Evolutionary conservation across 2,888 invertebrate genomes (phyloP).

Genomic region (Lypha dubia): DNA sequence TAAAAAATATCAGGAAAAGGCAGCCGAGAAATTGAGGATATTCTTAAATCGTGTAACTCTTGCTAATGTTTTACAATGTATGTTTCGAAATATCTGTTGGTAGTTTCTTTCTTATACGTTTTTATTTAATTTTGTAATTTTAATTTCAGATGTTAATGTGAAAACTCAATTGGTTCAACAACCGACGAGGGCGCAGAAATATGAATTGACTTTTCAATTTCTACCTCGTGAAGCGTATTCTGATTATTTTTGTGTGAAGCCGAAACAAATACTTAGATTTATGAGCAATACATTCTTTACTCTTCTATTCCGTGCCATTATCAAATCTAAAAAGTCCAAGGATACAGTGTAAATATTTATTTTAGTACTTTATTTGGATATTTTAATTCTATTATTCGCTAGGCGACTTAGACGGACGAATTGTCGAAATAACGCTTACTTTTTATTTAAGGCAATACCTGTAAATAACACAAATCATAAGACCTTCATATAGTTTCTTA

Average conservation of each 20-base stretch:
- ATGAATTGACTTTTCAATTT: slow-evolving; percentile 89
- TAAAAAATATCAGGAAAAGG: slow-evolving; percentile 84
- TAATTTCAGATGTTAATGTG: slow-evolving; percentile 78
- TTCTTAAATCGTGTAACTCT: slow-evolving; percentile 91
- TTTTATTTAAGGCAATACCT: too few species aligned
- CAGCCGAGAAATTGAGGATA: slow-evolving; percentile 88
- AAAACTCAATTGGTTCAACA: slow-evolving; percentile 84
- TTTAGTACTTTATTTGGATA: neutral
- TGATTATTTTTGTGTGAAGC: slow-evolving; percentile 88
- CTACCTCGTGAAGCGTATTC: slow-evolving; percentile 90
- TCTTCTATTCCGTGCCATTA: slow-evolving; percentile 87
- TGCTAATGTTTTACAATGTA: slow-evolving; percentile 89
- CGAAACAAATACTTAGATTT: slow-evolving; percentile 88
- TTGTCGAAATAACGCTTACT: too few species aligned
- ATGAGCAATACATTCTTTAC: slow-evolving; percentile 89
- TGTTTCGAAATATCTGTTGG: slow-evolving; percentile 47
- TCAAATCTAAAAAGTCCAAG: slow-evolving; percentile 85
- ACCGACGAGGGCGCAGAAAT: slow-evolving; percentile 86
- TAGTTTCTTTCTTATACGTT: neutral
- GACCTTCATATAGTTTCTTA: too few species aligned
- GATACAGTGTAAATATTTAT: slow-evolving; percentile 77
- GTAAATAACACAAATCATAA: too few species aligned
- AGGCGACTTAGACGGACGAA: neutral
- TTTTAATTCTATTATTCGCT: neutral
- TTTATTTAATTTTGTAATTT: neutral